Evolutionary conservation across 2,797 vertebrate genomes (phyloP).

Genomic region (Hydrocynus forskahlii): DNA sequence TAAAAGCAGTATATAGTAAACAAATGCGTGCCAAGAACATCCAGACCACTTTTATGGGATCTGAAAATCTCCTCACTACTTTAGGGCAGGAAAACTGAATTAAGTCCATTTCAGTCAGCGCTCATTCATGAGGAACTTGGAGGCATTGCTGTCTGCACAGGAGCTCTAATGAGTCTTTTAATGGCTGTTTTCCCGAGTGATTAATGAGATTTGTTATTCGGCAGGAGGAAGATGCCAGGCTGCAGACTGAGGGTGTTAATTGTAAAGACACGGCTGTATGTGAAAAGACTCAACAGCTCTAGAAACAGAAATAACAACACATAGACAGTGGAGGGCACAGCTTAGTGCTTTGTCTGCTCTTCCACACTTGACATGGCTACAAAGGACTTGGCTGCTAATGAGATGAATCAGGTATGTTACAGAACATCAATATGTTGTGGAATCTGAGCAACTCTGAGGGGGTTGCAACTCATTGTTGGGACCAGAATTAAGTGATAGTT

Average conservation of each 20-base stretch:
- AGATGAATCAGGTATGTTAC: neutral
- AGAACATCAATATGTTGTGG: neutral
- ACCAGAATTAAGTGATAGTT: neutral
- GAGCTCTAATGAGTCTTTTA: constrained; percentile 4
- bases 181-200: constrained; percentile 25
- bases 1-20: neutral
- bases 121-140: constrained; percentile 7
- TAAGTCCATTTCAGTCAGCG: neutral
- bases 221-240: constrained; percentile 21
- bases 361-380: neutral
- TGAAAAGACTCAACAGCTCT: neutral
- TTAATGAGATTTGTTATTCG: constrained; percentile 30
- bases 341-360: neutral
- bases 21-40: neutral
- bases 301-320: neutral
- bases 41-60: neutral
- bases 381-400: neutral
- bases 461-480: neutral
- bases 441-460: neutral
- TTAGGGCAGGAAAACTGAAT: neutral
- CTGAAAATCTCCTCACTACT: neutral
- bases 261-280: neutral
- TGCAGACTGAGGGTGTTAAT: constrained; percentile 27
- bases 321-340: neutral
- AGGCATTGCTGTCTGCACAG: neutral